phyloP scores from a whole-genome alignment of 2,797 vertebrate species.

The Synanceia verrucosa region DNA sequence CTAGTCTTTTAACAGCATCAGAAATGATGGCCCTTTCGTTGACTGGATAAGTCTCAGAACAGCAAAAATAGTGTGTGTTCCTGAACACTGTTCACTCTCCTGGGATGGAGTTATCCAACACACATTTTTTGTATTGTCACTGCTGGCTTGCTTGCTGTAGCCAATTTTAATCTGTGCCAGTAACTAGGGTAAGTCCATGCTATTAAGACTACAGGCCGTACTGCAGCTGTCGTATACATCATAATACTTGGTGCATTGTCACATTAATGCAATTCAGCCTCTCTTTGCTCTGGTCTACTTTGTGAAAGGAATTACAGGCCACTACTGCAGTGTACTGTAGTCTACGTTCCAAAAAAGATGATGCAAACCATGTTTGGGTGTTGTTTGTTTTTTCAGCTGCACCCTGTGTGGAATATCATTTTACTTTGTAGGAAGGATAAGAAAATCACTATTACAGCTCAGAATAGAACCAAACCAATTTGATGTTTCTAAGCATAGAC shows the following conservation, averaged over 20 bases:
- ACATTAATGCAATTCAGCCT: not conserved
- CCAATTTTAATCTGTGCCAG: conserved; percentile 35
- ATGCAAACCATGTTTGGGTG: not conserved
- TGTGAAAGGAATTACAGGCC: conserved; percentile 1
- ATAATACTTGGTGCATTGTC: conserved; percentile 2
- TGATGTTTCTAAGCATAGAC: conserved; percentile 3
- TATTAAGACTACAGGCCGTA: not conserved
- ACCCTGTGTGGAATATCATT: not conserved
- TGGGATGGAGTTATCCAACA: conserved; percentile 26
- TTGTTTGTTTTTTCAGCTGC: not conserved
- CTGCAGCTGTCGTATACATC: not conserved
- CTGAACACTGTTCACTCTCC: conserved; percentile 33
- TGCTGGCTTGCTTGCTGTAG: conserved; percentile 13
- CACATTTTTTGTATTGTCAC: conserved; percentile 13
- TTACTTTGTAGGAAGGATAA: not conserved
- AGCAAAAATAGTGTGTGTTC: conserved; percentile 22
- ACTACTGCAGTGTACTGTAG: conserved; percentile 4
- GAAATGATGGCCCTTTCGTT: conserved; percentile 39
- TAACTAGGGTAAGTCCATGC: not conserved
- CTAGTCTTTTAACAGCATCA: conserved; percentile 49
- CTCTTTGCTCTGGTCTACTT: conserved; percentile 1
- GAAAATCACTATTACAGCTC: conserved; percentile 17
- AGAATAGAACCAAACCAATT: conserved; percentile 7
- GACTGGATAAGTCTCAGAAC: conserved; percentile 26
- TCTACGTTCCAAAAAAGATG: not conserved